Percentiles rank a stretch among this genome's conserved stretches.
phyloP scores from a whole-genome alignment of 2,888 invertebrate species.

The Chydorus sphaericus region DNA sequence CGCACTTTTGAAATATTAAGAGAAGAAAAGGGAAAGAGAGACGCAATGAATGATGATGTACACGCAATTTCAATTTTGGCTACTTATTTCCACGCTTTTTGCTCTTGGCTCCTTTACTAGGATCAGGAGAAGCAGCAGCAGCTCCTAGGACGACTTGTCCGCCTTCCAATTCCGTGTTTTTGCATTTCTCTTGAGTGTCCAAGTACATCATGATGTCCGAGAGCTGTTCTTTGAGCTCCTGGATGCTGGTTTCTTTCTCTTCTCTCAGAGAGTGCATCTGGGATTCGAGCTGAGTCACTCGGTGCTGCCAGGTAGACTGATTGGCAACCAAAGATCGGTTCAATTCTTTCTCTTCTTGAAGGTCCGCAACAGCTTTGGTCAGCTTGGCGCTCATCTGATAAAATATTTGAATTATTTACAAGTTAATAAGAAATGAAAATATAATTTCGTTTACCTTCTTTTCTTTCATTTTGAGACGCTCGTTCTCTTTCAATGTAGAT shows the following conservation, averaged over 20 bases:
- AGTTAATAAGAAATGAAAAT: slow-evolving; percentile 5
- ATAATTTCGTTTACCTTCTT: slow-evolving; percentile 18
- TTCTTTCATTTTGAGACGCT: slow-evolving; percentile 50
- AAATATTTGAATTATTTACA: slow-evolving; percentile 19
- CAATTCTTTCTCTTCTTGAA: slow-evolving; percentile 72
- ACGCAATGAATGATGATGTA: no score
- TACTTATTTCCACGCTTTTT: slow-evolving; percentile 1
- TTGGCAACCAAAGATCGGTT: slow-evolving; percentile 60
- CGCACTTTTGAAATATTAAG: not conserved
- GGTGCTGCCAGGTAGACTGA: slow-evolving; percentile 54
- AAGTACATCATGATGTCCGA: slow-evolving; percentile 94
- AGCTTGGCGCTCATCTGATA: slow-evolving; percentile 33
- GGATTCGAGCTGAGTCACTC: slow-evolving; percentile 40
- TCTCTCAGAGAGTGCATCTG: slow-evolving; percentile 29
- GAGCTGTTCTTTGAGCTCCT: slow-evolving; percentile 78
- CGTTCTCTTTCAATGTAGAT: slow-evolving; percentile 46
- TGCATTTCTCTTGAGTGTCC: slow-evolving; percentile 60
- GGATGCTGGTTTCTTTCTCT: slow-evolving; percentile 44
- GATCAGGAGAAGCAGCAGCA: not conserved
- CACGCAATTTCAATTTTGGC: no score
- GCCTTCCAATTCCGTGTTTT: slow-evolving; percentile 42
- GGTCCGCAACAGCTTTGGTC: slow-evolving; percentile 46
- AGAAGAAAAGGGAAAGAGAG: not conserved
- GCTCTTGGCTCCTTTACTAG: not conserved
- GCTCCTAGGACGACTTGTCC: slow-evolving; percentile 42